phyloP scores from a whole-genome alignment of 1,140 invertebrate species.

The Cecropterus lyciades region DNA sequence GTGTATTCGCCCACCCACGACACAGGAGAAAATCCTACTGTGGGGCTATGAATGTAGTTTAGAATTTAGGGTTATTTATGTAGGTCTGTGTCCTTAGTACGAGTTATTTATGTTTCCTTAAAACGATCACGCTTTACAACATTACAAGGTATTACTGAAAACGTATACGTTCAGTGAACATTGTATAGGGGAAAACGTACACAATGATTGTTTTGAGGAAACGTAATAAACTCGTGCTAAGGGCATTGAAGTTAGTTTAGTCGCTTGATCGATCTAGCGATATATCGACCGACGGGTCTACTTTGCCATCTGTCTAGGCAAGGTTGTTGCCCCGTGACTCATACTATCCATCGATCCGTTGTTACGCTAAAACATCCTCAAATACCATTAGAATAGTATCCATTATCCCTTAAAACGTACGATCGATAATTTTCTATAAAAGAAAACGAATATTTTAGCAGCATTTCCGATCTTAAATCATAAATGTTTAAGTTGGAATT shows the following conservation, averaged over 20 bases:
- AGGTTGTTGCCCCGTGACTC: conserved; percentile 47
- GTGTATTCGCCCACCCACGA: no score
- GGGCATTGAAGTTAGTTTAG: conserved; percentile 7
- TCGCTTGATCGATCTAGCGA: conserved; percentile 31
- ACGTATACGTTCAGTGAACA: no score
- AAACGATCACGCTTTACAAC: no score
- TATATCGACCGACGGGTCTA: conserved; percentile 52
- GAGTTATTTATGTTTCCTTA: no score
- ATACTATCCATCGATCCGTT: conserved; percentile 39
- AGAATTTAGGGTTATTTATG: no score
- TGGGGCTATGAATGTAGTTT: no score
- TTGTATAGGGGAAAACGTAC: no score
- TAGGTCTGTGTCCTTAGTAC: no score
- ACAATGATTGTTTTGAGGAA: no score
- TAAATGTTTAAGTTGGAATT: conserved; percentile 6
- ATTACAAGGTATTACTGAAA: no score
- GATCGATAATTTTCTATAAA: conserved; percentile 20
- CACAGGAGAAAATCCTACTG: no score
- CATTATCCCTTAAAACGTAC: conserved; percentile 6
- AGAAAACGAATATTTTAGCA: neutral
- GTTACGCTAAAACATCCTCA: conserved; percentile 30
- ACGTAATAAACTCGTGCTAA: no score
- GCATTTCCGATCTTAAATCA: conserved; percentile 10
- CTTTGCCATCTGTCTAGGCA: conserved; percentile 49
- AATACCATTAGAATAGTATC: conserved; percentile 3